These are phyloP conservation scores for Netelia inedita DNA, from an alignment of 2,888 invertebrate genomes.

Conservation along the genomic window DNA sequence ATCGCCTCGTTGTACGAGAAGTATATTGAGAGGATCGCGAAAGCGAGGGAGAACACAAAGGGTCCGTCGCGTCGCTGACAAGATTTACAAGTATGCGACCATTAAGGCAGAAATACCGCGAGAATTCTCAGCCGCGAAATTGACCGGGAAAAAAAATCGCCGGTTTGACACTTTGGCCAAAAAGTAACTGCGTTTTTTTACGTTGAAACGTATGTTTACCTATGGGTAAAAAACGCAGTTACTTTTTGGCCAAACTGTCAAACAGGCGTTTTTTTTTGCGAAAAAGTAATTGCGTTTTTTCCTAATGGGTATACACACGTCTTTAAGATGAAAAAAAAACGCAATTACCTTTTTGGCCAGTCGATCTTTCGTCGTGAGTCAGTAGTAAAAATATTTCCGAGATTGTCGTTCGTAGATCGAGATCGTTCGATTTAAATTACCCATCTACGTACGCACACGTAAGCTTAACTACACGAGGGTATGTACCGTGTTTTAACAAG, in stretches of 20 bases:
- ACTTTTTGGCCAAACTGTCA: too few species aligned
- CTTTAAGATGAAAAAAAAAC: background rate
- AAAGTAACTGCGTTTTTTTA: too few species aligned
- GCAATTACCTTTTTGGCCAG: constrained; percentile 3
- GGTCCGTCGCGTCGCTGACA: constrained; percentile 33
- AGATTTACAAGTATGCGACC: constrained; percentile 51
- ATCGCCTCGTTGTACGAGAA: background rate
- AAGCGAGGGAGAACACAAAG: constrained; percentile 37
- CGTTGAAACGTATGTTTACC: too few species aligned
- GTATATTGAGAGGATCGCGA: constrained; percentile 33
- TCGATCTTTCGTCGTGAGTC: background rate
- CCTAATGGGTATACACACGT: background rate
- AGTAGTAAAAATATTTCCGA: constrained; percentile 5
- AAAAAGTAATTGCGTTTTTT: too few species aligned
- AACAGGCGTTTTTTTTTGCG: too few species aligned
- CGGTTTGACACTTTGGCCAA: too few species aligned
- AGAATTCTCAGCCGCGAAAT: background rate
- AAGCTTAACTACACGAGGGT: background rate
- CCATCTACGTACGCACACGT: background rate
- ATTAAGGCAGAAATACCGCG: background rate
- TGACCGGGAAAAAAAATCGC: too few species aligned
- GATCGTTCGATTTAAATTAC: background rate
- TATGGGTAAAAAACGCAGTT: too few species aligned
- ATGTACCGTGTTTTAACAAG: constrained; percentile 40
- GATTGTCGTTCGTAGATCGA: background rate